Conservation (phyloP, 2,888 invertebrate species). For the Cheilosia vulpina region DNA sequence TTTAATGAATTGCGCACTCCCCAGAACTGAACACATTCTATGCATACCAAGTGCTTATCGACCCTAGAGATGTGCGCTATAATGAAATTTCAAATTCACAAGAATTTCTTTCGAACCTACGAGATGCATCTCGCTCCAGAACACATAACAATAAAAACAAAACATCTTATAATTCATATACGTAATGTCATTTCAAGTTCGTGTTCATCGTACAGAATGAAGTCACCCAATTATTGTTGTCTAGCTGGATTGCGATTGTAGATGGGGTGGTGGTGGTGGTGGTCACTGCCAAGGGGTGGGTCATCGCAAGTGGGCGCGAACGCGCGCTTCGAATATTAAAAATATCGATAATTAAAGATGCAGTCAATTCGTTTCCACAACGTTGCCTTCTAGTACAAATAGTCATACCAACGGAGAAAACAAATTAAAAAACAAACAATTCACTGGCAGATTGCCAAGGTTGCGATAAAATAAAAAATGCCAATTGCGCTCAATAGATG, state of each 20-base stretch:
- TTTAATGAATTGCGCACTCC: slow-evolving; percentile 20
- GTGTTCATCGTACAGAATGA: slow-evolving; percentile 29
- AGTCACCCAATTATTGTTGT: slow-evolving; percentile 27
- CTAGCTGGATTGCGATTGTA: background rate
- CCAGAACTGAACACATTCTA: background rate
- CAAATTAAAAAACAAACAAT: background rate
- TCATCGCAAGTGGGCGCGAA: slow-evolving; percentile 30
- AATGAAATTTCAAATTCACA: background rate
- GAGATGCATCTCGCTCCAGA: slow-evolving; percentile 27
- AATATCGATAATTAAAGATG: slow-evolving; percentile 30
- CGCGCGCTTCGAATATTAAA: slow-evolving; percentile 25
- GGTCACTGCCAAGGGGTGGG: background rate
- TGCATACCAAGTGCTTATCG: slow-evolving; percentile 34
- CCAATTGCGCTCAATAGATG: background rate
- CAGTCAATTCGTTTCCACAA: background rate
- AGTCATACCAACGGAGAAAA: background rate
- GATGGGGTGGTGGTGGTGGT: too few relatives aligned
- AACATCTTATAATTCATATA: slow-evolving; percentile 5
- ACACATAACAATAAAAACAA: slow-evolving; percentile 21
- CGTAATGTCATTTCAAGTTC: slow-evolving; percentile 48
- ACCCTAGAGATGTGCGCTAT: slow-evolving; percentile 6
- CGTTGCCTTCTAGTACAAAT: background rate
- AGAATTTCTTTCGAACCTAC: slow-evolving; percentile 3
- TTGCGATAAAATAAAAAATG: slow-evolving; percentile 1
- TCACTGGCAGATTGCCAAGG: slow-evolving; percentile 27